phyloP scores from a whole-genome alignment of 1,140 invertebrate species.

The Diplogasteroides magnus region DNA sequence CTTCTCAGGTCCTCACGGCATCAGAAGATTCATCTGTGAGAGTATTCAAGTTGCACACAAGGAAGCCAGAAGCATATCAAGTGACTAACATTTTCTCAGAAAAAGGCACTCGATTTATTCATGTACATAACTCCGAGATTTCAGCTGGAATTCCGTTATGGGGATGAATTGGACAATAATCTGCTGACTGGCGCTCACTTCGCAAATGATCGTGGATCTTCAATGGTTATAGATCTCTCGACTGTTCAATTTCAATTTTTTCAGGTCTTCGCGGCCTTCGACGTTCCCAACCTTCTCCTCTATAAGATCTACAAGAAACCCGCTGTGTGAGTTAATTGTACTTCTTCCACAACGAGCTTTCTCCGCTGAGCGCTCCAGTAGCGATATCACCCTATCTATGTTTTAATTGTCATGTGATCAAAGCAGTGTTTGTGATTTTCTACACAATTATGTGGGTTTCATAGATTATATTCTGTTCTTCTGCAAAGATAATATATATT shows the following conservation, averaged over 20 bases:
- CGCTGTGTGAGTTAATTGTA: no score
- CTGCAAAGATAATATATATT: no score
- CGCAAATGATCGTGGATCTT: not conserved
- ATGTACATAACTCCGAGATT: not conserved
- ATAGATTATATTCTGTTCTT: no score
- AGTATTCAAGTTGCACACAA: conserved; percentile 24
- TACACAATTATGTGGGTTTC: no score
- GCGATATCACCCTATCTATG: no score
- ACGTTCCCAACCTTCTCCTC: not conserved
- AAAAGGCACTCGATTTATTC: no score
- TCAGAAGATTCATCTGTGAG: conserved; percentile 17
- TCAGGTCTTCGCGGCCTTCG: not conserved
- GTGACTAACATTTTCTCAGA: not conserved
- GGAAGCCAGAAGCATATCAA: conserved; percentile 27
- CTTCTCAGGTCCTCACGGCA: conserved; percentile 5
- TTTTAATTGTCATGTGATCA: no score
- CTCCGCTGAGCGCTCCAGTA: no score
- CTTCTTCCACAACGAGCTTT: no score
- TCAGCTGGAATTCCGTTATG: not conserved
- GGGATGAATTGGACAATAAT: not conserved
- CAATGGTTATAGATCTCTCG: not conserved
- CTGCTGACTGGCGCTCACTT: not conserved
- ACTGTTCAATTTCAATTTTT: not conserved
- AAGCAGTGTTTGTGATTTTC: no score
- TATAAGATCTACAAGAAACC: not conserved